Base-by-base conservation (phyloP, 2,888 invertebrate genomes). In the Biston betularia region DNA sequence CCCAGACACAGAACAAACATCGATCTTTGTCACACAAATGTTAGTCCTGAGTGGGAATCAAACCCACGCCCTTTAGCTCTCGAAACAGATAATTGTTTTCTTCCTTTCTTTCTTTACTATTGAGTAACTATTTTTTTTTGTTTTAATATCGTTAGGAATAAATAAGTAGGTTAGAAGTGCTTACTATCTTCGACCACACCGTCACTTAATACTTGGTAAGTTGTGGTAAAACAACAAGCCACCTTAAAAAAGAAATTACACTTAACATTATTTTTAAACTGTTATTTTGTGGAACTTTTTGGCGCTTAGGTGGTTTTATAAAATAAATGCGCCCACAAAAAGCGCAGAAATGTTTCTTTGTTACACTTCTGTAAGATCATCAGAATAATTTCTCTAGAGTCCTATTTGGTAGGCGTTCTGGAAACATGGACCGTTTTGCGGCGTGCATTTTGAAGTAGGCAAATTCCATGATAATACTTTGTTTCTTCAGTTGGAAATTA, bases 381-480 rank as follows among this genome's bases (percentile, higher is more conserved):
- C 65, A 65, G 59, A 68, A 71, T 74, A 72, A 74, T 74, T 74
- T 74, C 72, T 74, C 72, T 42, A 24, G 74, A 69, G 72, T 6
- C 70, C 67, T 68, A 67, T 74, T 74, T 72, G 65, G 50, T 42
- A 44, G 48, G 63, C 61, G 55, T 60, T 65, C 34, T 63, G 63
- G 54, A 65, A 65, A 63, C 64, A 62, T 33, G 50, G 65, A 54
- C 63, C 65, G 57, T 71, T 65, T 61, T 68, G 71, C 50, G 68
- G 64, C 68, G 60, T 68, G 69, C 67, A 69, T 69, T 65, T 67
- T 58, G 67, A 57, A 67, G 52, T 38, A 65, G 55, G 57, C 33
- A 54, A 63, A 68, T 55, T 58, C 33, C 46, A 49, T 45, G 46
- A 53, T 53, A 54, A 61, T 56, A 33, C 12, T 48, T 59, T 42